Evolutionary conservation across 2,113 vertebrate species (phyloP).

Genomic region (Prunella himalayana): DNA sequence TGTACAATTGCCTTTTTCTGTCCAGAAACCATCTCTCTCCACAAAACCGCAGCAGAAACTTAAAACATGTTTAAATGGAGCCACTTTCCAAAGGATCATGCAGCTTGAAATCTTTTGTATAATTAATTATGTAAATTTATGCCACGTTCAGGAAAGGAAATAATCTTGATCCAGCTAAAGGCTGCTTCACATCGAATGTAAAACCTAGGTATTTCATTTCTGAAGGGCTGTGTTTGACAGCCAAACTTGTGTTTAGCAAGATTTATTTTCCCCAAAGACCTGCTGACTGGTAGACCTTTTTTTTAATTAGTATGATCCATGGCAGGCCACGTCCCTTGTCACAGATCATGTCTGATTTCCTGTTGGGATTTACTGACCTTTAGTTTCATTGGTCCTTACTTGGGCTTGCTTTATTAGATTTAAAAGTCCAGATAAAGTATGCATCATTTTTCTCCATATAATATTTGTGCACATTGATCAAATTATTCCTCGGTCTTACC

Average conservation of each 20-base stretch:
- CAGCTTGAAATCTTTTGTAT: neutral
- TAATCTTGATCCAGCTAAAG: neutral
- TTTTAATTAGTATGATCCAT: neutral
- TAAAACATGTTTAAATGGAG: neutral
- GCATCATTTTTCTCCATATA: neutral
- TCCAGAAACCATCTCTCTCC: neutral
- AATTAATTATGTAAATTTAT: neutral
- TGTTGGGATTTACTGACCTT: conserved; percentile 11
- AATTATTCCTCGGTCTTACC: neutral
- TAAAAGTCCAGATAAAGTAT: neutral
- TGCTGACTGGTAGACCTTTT: neutral
- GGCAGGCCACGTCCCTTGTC: neutral
- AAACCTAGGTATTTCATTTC: neutral
- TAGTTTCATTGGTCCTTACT: neutral
- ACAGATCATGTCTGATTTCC: neutral
- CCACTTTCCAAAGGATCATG: neutral
- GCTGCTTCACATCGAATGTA: neutral
- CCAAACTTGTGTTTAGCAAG: neutral
- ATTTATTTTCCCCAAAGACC: neutral
- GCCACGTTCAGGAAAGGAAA: neutral
- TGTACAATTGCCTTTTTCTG: neutral
- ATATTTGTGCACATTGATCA: neutral
- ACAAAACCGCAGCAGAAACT: neutral
- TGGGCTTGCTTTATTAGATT: neutral
- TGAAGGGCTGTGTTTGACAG: neutral